phyloP scores from a whole-genome alignment of 2,113 vertebrate species.

The Aythya baeri region DNA sequence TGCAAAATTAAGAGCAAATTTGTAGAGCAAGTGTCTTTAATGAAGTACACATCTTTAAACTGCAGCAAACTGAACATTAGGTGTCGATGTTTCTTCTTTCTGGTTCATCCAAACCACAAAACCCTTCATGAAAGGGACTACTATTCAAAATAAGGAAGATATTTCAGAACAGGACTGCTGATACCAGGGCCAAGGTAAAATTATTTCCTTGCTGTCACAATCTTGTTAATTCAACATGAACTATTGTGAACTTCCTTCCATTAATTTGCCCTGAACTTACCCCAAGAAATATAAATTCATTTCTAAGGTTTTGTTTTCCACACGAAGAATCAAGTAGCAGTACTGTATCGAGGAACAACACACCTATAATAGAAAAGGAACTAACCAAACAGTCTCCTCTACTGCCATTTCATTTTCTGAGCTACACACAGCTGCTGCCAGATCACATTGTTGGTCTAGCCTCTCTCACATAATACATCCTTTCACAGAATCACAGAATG shows the following conservation, averaged over 20 bases:
- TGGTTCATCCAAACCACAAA: neutral
- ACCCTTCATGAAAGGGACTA: neutral
- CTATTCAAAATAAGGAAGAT: neutral
- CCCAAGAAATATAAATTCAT: neutral
- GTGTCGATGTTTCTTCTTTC: neutral
- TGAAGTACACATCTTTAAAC: neutral
- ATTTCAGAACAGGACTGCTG: neutral
- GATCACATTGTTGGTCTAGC: neutral
- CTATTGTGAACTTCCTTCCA: neutral
- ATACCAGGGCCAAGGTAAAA: neutral
- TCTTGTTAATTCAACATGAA: too few relatives aligned
- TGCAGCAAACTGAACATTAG: neutral
- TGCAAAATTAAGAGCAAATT: neutral
- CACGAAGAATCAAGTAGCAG: neutral
- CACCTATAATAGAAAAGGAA: neutral
- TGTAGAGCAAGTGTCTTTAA: neutral
- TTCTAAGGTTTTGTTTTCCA: neutral
- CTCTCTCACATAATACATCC: neutral
- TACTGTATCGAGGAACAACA: neutral
- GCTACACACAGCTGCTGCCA: neutral
- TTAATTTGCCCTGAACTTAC: neutral
- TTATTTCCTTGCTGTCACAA: neutral
- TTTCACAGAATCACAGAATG: neutral
- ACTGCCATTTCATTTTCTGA: neutral
- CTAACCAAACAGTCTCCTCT: neutral